Evolutionary conservation across 2,888 invertebrate genomes (phyloP).

Genomic region (Cerastis rubricosa): DNA sequence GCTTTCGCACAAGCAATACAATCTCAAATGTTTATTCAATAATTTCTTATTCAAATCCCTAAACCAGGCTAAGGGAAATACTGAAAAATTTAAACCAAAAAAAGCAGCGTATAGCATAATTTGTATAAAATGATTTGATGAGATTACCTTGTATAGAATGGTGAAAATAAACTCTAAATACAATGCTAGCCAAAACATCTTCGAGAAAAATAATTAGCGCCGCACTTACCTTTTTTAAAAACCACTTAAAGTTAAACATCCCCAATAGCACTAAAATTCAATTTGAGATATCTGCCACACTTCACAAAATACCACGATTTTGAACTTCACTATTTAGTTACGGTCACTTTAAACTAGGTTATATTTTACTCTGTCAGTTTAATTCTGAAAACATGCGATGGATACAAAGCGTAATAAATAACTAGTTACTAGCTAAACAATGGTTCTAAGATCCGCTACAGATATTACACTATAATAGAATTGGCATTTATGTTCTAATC

Average conservation of each 20-base stretch:
- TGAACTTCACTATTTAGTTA: background rate
- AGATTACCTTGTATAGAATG: background rate
- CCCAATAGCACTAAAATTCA: background rate
- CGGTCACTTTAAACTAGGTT: background rate
- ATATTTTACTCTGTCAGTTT: background rate
- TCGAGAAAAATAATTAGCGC: background rate
- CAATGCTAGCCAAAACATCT: background rate
- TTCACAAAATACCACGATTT: background rate
- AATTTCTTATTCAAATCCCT: no score
- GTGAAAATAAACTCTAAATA: background rate
- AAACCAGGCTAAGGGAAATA: no score
- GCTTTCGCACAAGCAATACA: no score
- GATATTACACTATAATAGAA: conserved; percentile 27
- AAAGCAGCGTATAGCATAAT: no score
- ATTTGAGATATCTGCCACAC: background rate
- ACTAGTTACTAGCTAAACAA: conserved; percentile 42
- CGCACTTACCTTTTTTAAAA: conserved; percentile 26
- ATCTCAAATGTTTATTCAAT: no score
- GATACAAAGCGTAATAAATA: conserved; percentile 3
- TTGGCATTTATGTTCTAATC: conserved; percentile 25
- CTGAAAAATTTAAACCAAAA: no score
- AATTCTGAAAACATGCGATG: background rate
- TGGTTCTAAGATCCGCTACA: conserved; percentile 19
- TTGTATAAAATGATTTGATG: no score
- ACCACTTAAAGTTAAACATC: conserved; percentile 37